Percentiles rank a stretch among this genome's conserved stretches.
phyloP scores from a whole-genome alignment of 2,113 vertebrate species.

The Osmerus eperlanus region DNA sequence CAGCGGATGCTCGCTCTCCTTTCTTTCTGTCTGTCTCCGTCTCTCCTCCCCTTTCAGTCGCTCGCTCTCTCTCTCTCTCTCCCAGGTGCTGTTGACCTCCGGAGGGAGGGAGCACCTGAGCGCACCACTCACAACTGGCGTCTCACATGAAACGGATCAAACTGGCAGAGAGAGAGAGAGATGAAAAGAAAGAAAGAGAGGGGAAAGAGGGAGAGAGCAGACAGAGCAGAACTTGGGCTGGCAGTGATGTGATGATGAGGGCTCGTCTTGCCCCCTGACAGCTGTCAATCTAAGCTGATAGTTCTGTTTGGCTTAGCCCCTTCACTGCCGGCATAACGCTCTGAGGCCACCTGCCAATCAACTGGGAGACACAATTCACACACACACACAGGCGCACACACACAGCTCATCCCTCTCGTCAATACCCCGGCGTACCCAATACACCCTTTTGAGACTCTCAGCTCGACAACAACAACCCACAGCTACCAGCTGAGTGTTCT shows the following conservation, averaged over 20 bases:
- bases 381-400: neutral
- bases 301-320: conserved; percentile 44
- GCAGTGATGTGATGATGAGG: conserved; percentile 11
- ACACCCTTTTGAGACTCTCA: neutral
- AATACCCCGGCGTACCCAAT: neutral
- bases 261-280: conserved; percentile 34
- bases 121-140: neutral
- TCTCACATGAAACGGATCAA: neutral
- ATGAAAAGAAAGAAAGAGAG: neutral
- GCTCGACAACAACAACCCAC: neutral
- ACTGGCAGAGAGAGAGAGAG: neutral
- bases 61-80: neutral
- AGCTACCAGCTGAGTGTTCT: neutral
- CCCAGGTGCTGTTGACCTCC: conserved; percentile 1
- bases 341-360: conserved; percentile 54
- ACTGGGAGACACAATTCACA: conserved; percentile 17
- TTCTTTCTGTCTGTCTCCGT: neutral
- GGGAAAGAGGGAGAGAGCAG: neutral
- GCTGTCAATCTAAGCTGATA: conserved; percentile 48
- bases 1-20: too few species aligned
- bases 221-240: neutral
- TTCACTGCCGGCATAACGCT: conserved; percentile 49
- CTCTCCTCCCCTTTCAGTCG: neutral
- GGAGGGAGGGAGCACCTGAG: neutral
- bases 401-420: neutral